Evolutionary conservation across 37 sponge, comb jelly and placozoan species (phyloP), one percentile per base, ranked within the genome.

Genomic region (Chondrosia reniformis): DNA sequence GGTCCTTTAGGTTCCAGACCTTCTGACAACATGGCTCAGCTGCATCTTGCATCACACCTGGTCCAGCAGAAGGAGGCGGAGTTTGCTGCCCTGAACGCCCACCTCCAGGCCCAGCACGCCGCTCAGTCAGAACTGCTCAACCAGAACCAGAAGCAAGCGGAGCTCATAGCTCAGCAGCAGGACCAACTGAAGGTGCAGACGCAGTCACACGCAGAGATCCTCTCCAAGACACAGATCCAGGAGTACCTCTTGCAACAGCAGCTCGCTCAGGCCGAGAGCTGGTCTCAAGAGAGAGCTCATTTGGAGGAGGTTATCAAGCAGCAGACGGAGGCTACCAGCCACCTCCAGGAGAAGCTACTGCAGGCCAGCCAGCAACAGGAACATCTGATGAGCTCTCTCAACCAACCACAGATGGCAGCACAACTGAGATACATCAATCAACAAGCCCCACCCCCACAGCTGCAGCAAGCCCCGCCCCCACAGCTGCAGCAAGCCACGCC

Each of bases 151-250:
- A 62, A 74, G 1, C 52, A 81, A 65, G 64, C 80, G 34, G 52
- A 79, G 34, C n/a, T 69, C 41, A 69, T 69, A 22, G 72, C 44
- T 31, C 80, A 79, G 31, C 76, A 59, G 32, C 78, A 82, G 52
- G 58, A 42, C 22, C 81, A 85, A 56, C 59, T 57, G 30, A 81
- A 81, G 63, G 56, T 71, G 25, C 30, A 62, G 33, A 81, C 82
- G 10, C 79, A 87, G 74, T 80, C 79, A 12, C 43, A 76, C 46
- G 81, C 77, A 8, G 85, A 87, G 74, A 84, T 83, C 17, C 84
- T 80, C 64, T 21, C 58, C 73, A 79, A 86, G 78, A 77, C 76
- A 41, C 54, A 80, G 69, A 19, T 86, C 67, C 65, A 80, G 55
- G 69, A 63, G 15, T 45, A 80, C 24, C 67, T 61, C 36, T 54